phyloP scores from a whole-genome alignment of 2,888 invertebrate species.

The Stenotaenia linearis region DNA sequence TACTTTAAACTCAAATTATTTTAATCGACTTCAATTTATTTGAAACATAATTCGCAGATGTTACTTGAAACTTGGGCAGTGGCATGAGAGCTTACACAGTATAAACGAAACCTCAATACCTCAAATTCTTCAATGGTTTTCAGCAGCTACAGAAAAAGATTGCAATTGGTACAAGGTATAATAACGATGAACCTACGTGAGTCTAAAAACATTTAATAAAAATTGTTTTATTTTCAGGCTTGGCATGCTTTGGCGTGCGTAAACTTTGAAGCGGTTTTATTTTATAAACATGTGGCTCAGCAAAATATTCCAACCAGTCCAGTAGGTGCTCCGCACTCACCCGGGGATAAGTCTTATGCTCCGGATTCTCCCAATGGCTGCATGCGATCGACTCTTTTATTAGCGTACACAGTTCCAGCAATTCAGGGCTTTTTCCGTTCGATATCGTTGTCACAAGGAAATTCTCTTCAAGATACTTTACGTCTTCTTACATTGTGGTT shows the following conservation, averaged over 20 bases:
- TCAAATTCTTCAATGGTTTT: constrained; percentile 66
- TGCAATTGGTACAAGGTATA: constrained; percentile 64
- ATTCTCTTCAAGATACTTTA: constrained; percentile 91
- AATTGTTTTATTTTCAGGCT: constrained; percentile 52
- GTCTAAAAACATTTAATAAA: background rate
- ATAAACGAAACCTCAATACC: constrained; percentile 72
- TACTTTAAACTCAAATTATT: background rate
- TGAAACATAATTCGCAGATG: constrained; percentile 55
- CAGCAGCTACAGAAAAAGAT: constrained; percentile 75
- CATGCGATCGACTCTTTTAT: background rate
- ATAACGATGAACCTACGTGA: background rate
- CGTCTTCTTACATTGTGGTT: constrained; percentile 96
- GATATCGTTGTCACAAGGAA: constrained; percentile 78
- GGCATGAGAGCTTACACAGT: constrained; percentile 84
- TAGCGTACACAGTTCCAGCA: constrained; percentile 80
- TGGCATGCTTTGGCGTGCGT: constrained; percentile 99
- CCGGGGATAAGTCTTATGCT: constrained; percentile 30
- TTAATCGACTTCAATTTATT: background rate
- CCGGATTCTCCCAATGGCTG: constrained; percentile 29
- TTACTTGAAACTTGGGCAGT: constrained; percentile 87
- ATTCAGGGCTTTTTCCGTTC: constrained; percentile 94
- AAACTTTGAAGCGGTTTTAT: constrained; percentile 88
- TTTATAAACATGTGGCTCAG: constrained; percentile 52
- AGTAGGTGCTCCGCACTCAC: background rate
- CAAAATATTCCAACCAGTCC: constrained; percentile 29